Percentiles rank a stretch among this genome's conserved stretches.
phyloP scores from a whole-genome alignment of 1,140 invertebrate species.

The Formica selysi region DNA sequence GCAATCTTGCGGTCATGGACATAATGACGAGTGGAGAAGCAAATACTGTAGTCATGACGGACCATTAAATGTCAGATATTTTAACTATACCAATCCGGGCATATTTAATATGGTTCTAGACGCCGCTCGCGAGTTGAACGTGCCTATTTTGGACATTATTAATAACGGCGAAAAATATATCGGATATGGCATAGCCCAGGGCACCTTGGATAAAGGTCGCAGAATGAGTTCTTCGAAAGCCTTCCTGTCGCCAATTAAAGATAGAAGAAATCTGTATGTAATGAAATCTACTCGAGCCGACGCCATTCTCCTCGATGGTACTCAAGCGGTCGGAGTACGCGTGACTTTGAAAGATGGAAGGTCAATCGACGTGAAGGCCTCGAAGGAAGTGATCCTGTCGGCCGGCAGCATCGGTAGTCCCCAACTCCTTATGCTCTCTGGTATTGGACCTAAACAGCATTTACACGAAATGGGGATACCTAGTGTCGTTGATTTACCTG shows the following conservation, averaged over 20 bases:
- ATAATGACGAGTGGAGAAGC: slow-evolving; percentile 71
- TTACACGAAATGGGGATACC: slow-evolving; percentile 88
- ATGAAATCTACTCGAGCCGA: slow-evolving; percentile 88
- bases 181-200: slow-evolving; percentile 86
- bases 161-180: slow-evolving; percentile 83
- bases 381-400: slow-evolving; percentile 89
- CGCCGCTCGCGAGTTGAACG: slow-evolving; percentile 83
- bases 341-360: slow-evolving; percentile 85
- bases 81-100: slow-evolving; percentile 84
- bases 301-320: slow-evolving; percentile 87
- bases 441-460: slow-evolving; percentile 90
- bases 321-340: slow-evolving; percentile 79
- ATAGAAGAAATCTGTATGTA: slow-evolving; percentile 90
- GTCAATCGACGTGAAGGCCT: slow-evolving; percentile 83
- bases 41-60: slow-evolving; percentile 79
- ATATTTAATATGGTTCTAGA: slow-evolving; percentile 81
- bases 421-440: slow-evolving; percentile 90
- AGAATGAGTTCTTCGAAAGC: slow-evolving; percentile 89
- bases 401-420: slow-evolving; percentile 88
- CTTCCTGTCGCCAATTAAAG: slow-evolving; percentile 88
- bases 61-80: slow-evolving; percentile 82
- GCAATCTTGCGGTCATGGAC: slow-evolving; percentile 78
- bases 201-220: slow-evolving; percentile 86
- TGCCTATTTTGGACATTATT: slow-evolving; percentile 81
- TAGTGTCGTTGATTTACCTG: slow-evolving; percentile 87